These are phyloP conservation scores for Melinaea menophilus DNA, from an alignment of 2,888 invertebrate species.

Conservation along the genomic window DNA sequence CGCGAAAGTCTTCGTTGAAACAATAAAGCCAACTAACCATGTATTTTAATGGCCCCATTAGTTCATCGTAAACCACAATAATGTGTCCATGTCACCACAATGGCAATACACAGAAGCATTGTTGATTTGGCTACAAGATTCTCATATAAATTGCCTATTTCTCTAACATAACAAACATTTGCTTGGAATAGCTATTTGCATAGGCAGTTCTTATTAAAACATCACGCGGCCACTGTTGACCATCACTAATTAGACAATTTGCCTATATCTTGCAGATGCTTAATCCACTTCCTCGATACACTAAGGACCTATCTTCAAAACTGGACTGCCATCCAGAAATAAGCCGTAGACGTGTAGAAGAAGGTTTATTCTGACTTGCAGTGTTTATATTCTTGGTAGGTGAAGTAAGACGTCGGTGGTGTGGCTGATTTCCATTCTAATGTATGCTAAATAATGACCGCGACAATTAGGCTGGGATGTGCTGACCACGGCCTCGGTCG, in stretches of 20 bases:
- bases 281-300: constrained; percentile 22
- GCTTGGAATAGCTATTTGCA: constrained; percentile 48
- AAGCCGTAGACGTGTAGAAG: constrained; percentile 12
- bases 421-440: constrained; percentile 68
- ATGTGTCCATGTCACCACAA: constrained; percentile 39
- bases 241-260: constrained; percentile 70
- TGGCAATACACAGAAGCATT: constrained; percentile 39
- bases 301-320: constrained; percentile 25
- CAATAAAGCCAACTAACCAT: constrained; percentile 10
- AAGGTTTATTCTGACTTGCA: constrained; percentile 37
- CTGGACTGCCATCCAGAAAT: constrained; percentile 18
- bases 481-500: constrained; percentile 49
- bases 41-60: constrained; percentile 20
- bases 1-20: constrained; percentile 7
- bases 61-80: constrained; percentile 35
- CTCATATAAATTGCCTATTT: constrained; percentile 41
- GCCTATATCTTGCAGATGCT: constrained; percentile 52
- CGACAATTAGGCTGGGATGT: constrained; percentile 64
- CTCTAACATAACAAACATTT: constrained; percentile 23
- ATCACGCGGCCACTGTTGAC: constrained; percentile 41
- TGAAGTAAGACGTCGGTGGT: constrained; percentile 56
- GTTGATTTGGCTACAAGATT: constrained; percentile 36
- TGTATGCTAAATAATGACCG: constrained; percentile 69
- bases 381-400: constrained; percentile 40
- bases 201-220: constrained; percentile 54